Conservation (phyloP, 2,113 vertebrate genomes). For the Corvus cornix region DNA sequence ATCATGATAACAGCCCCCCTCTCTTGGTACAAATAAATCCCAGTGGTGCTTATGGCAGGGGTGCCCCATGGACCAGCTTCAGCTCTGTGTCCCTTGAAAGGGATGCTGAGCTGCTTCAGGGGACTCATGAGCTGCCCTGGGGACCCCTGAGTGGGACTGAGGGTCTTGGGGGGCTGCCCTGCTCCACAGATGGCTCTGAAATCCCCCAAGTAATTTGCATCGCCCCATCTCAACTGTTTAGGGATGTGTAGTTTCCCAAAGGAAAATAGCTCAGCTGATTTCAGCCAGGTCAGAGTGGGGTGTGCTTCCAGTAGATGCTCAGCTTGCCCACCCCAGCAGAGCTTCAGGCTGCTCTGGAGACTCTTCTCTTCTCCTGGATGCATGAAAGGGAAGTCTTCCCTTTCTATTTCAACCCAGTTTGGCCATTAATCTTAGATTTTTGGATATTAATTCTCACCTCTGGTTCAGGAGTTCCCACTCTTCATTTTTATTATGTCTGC, state of each 20-base stretch:
- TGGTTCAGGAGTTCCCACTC: background rate
- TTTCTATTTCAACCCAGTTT: background rate
- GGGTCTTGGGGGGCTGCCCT: background rate
- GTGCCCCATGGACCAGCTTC: background rate
- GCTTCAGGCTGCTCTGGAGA: background rate
- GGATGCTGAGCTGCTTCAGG: background rate
- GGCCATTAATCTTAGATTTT: background rate
- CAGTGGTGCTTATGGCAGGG: accelerated
- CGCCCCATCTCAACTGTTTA: accelerated
- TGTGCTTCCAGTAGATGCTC: background rate
- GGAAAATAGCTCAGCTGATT: background rate
- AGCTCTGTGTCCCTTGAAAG: background rate
- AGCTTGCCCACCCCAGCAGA: background rate
- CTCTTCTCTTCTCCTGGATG: background rate
- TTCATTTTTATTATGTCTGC: background rate
- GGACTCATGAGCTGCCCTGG: background rate
- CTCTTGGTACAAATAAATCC: background rate
- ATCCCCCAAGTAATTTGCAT: background rate
- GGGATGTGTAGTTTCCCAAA: background rate
- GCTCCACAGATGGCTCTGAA: background rate
- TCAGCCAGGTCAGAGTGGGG: background rate
- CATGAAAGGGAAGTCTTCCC: background rate
- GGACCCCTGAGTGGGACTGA: background rate
- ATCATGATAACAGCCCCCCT: background rate
- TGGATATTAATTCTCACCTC: background rate